Evolutionary conservation across 1,140 invertebrate species (phyloP).

Genomic region (Heliconius melpomene): DNA sequence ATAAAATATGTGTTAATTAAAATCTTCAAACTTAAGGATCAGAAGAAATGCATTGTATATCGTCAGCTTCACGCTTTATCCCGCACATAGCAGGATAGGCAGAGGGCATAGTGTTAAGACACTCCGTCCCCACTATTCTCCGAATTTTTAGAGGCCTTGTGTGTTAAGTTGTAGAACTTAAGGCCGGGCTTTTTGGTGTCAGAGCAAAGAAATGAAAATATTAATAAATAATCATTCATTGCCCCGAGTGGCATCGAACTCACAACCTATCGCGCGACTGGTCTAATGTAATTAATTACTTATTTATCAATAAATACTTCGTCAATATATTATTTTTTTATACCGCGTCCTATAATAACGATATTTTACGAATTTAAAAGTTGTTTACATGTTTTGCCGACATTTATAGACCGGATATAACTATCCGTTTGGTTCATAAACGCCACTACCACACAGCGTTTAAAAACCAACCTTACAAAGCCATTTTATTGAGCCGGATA

Average conservation of each 20-base stretch:
- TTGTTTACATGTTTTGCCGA: slow-evolving; percentile 1
- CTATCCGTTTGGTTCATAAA: not conserved
- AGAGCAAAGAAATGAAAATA: no score
- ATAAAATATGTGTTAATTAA: slow-evolving; percentile 23
- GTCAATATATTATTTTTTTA: not conserved
- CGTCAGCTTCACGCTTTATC: not conserved
- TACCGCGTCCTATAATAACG: not conserved
- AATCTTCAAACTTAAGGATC: slow-evolving; percentile 6
- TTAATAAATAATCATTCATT: no score
- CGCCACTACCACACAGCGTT: not conserved
- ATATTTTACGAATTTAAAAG: not conserved
- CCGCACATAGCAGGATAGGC: no score
- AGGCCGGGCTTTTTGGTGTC: no score
- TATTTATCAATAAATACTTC: not conserved
- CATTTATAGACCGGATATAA: not conserved
- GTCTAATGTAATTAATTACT: not conserved
- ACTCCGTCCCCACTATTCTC: no score
- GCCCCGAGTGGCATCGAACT: no score
- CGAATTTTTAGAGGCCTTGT: no score
- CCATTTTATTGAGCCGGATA: slow-evolving; percentile 33
- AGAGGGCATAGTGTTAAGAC: no score
- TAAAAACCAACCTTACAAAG: slow-evolving; percentile 20
- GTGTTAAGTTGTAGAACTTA: no score
- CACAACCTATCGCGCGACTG: no score
- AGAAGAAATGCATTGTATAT: not conserved